Evolutionary conservation across 2,797 vertebrate genomes (phyloP), one percentile per base, ranked within the genome.

Genomic region (Gorsachius magnificus): DNA sequence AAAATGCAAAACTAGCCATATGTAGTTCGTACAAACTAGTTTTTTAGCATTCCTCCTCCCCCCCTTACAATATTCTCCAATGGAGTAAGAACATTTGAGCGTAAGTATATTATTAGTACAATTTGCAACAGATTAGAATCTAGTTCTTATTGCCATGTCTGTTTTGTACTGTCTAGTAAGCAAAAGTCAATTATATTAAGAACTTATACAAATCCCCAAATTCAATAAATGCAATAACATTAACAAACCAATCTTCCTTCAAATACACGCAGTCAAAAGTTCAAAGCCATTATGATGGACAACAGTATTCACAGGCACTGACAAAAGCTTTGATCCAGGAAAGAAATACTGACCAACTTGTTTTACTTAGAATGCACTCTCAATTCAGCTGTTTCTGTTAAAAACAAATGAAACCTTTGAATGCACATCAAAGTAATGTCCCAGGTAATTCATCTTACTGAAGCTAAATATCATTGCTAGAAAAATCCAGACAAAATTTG

Each of bases 241-340:
- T 93, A 96, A 94, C 79, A 56, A 89, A 86, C 84, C 90, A 93
- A 95, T 87, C 76, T 94, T 60, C 75, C 61, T 88, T 77, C 80
- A 85, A 92, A 93, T 57, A 87, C 4, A 63, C 68, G 41, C 82
- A 84, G 87, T 43, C 92, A 91, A 69, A 80, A 96, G 91, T 95
- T 97, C 95, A 96, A 95, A 97, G 89, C 89, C 92, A 88, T 96
- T 80, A 86, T 28, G 71, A 91, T 18, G 76, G 90, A 95, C 90
- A 95, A 46, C 83, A 78, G 78, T 46, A 85, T 54, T 93, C 75
- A 77, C 68, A 63, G 83, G 41, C 91, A 79, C 57, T 38, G 84
- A 66, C 68, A 82, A 96, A 94, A 76, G 64, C 89, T 97, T 97
- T 95, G 85, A 95, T 96, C 86, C 70, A 4, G 82, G 54, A 88